phyloP scores from a whole-genome alignment of 2,888 invertebrate species.

The Drosophila limbata region DNA sequence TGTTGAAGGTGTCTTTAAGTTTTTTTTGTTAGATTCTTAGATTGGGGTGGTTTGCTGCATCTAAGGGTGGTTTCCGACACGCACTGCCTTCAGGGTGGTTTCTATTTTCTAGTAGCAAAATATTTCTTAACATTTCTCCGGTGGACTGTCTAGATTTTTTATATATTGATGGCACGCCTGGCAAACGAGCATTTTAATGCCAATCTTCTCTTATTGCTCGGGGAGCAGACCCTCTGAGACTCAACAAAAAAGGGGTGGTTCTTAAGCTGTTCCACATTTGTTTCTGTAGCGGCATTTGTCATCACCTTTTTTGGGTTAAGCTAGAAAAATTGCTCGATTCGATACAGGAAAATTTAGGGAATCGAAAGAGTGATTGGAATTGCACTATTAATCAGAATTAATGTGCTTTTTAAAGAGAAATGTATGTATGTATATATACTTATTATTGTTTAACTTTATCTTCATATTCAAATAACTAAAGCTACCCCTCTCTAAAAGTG shows the following conservation, averaged over 20 bases:
- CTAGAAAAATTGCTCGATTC: conserved; percentile 57
- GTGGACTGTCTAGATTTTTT: conserved; percentile 50
- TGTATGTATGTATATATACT: too few species aligned
- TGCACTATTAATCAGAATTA: conserved; percentile 5
- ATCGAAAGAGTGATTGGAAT: not conserved
- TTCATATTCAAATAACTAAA: not conserved
- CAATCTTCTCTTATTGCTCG: conserved; percentile 35
- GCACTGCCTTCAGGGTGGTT: conserved; percentile 56
- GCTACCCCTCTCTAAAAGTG: not conserved
- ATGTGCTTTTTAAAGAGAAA: not conserved
- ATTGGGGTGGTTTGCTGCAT: conserved; percentile 58
- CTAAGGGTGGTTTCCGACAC: conserved; percentile 62
- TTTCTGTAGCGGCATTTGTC: conserved; percentile 42
- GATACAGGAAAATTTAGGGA: not conserved
- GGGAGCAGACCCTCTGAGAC: conserved; percentile 2
- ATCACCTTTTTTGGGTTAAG: conserved; percentile 33
- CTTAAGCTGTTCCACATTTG: conserved; percentile 17
- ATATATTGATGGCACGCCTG: conserved; percentile 70
- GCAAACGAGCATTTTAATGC: conserved; percentile 50
- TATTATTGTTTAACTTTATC: not conserved
- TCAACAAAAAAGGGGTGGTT: conserved; percentile 49
- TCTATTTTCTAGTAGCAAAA: conserved; percentile 38
- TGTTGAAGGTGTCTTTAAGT: conserved; percentile 53
- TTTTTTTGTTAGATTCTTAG: conserved; percentile 35
- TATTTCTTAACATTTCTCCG: conserved; percentile 37